phyloP scores from a whole-genome alignment of 1,140 invertebrate species.

The Euwallacea similis region DNA sequence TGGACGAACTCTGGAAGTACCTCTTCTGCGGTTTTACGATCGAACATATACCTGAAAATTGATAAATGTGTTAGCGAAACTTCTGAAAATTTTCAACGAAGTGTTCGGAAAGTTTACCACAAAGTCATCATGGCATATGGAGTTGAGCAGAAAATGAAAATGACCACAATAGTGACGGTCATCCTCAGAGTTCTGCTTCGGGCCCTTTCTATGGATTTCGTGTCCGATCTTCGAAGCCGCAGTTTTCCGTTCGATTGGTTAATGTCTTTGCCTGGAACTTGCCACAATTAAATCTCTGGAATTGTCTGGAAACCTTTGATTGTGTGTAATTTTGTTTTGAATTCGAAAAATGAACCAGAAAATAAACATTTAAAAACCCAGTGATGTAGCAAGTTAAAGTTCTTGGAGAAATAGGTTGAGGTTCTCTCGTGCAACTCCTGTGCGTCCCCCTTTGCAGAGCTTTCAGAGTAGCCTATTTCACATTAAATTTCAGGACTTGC shows the following conservation, averaged over 20 bases:
- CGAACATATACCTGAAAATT: conserved; percentile 67
- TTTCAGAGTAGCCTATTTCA: not conserved
- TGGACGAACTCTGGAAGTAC: conserved; percentile 58
- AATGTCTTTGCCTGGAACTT: conserved; percentile 31
- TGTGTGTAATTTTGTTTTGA: too few species aligned
- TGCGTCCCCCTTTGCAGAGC: too few species aligned
- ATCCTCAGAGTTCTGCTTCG: conserved; percentile 73
- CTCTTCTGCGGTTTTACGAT: conserved; percentile 63
- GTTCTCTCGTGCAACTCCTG: too few species aligned
- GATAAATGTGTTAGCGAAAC: not conserved
- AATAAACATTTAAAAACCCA: too few species aligned
- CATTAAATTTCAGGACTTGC: not conserved
- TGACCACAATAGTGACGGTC: conserved; percentile 79
- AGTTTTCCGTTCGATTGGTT: conserved; percentile 40
- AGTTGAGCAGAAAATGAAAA: conserved; percentile 81
- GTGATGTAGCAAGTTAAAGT: too few species aligned
- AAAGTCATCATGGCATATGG: conserved; percentile 75
- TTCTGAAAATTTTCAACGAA: not conserved
- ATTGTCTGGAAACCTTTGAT: too few species aligned
- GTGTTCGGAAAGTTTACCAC: conserved; percentile 59
- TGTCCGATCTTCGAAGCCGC: conserved; percentile 65
- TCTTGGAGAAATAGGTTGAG: too few species aligned
- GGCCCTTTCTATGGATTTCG: conserved; percentile 70
- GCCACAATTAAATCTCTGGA: too few species aligned
- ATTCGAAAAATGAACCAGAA: too few species aligned